phyloP scores from a whole-genome alignment of 1,140 invertebrate genomes.

The Drosophila lowei region DNA sequence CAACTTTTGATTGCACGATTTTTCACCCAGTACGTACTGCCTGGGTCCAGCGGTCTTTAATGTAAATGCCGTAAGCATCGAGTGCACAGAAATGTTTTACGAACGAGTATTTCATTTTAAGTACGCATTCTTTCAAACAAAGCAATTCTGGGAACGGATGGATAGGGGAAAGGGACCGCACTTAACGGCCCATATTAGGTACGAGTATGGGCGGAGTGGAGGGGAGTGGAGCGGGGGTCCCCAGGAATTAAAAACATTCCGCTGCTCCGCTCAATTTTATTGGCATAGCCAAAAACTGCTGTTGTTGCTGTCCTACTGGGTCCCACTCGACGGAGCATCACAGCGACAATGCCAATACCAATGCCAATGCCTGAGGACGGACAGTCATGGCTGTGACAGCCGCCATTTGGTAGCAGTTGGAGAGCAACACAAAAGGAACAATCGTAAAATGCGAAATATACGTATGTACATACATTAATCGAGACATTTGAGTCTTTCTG shows the following conservation, averaged over 20 bases:
- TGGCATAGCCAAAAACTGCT: constrained; percentile 3
- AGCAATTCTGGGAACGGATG: constrained; percentile 20
- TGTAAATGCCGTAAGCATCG: constrained; percentile 35
- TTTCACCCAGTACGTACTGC: constrained; percentile 33
- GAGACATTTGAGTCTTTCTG: background rate
- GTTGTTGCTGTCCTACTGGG: too few relatives aligned
- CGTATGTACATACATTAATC: constrained; percentile 7
- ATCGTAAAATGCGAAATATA: constrained; percentile 45
- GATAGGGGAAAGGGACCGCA: constrained; percentile 7
- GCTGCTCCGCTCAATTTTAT: constrained; percentile 53
- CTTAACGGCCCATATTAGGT: constrained; percentile 44
- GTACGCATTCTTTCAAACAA: constrained; percentile 41
- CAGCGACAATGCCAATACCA: too few relatives aligned
- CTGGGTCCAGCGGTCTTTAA: constrained; percentile 34
- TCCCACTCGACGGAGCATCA: too few relatives aligned
- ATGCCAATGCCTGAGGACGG: too few relatives aligned
- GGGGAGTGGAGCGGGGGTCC: background rate
- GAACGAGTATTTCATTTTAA: constrained; percentile 52
- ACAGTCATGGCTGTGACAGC: background rate
- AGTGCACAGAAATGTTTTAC: constrained; percentile 20
- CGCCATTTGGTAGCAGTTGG: constrained; percentile 9
- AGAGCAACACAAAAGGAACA: constrained; percentile 34
- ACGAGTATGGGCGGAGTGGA: constrained; percentile 3
- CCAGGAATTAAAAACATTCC: constrained; percentile 62
- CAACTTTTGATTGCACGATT: constrained; percentile 49